Base-by-base conservation (phyloP, 2,888 invertebrate genomes). In the Leptinotarsa tumamoca region DNA sequence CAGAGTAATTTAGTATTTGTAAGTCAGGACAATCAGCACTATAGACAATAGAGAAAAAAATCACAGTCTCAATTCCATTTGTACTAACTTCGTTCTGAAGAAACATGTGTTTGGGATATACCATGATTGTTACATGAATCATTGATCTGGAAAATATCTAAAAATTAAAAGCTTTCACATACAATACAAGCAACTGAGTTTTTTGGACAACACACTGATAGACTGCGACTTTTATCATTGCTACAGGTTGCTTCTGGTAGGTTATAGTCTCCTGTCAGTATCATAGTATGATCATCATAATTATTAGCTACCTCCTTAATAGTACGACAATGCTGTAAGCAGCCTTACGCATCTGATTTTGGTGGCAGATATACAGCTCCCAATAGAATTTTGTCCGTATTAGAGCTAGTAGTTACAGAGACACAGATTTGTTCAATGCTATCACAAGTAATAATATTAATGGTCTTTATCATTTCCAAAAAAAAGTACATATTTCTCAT, bases 321-420 rank as follows among this genome's bases (percentile, higher is more conserved):
- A 18, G 56, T 56, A 10, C 21, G 21, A 56, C 56, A 56, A 56
- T 56, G 56, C 56, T 56, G 56, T 21, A 56, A 56, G 56, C 21
- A 54, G 54, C 21, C 5, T n/a, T 54, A 2, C 18, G 18, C 54
- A 54, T 18, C 54, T 66, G 66, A 43, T 66, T 33, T n/a, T 43
- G 66, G 14, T 66, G 66, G 66, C 14, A 66, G 66, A 66, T 66
- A 66, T 66, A 66, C 66, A 66, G 66, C 66, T n/a, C 66, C 66
- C 33, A 66, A 33, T 66, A 66, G 27, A 43, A 66, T 66, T 66
- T 66, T 43, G 33, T 66, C 66, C 66, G 33, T 66, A 66, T 66
- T 43, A 66, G 33, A 66, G 33, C 66, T 66, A 66, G 66, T 66
- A 66, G 33, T 15, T 17, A 66, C 66, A 66, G 66, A 66, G 66